Conservation (phyloP, 2,888 invertebrate genomes). For the Anarsia innoxiella region DNA sequence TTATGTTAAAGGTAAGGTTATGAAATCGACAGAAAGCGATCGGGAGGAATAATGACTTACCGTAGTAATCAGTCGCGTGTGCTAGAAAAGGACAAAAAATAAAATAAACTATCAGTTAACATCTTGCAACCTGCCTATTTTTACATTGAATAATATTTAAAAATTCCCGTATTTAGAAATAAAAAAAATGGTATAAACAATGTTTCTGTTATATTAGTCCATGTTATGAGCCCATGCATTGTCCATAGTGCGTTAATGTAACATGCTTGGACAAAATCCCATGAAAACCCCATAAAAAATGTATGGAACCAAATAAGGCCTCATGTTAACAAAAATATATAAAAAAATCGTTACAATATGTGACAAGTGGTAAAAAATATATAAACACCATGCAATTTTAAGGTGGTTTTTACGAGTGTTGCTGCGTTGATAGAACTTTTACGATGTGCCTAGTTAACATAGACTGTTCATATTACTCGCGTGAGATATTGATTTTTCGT, state of each 20-base stretch:
- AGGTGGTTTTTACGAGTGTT: too few species aligned
- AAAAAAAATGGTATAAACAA: conserved; percentile 38
- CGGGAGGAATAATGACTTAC: conserved; percentile 92
- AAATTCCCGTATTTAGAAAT: background rate
- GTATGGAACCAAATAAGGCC: too few species aligned
- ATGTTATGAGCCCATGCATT: conserved; percentile 44
- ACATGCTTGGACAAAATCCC: conserved; percentile 25
- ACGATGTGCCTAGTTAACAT: too few species aligned
- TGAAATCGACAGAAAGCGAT: conserved; percentile 45
- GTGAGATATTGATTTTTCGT: too few species aligned
- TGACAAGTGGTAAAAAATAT: too few species aligned
- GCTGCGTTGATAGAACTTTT: too few species aligned
- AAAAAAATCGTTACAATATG: too few species aligned
- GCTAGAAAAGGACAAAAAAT: conserved; percentile 79
- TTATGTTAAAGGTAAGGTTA: conserved; percentile 41
- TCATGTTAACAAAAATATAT: too few species aligned
- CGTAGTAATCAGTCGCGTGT: conserved; percentile 99
- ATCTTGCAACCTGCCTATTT: conserved; percentile 6
- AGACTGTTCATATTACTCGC: too few species aligned
- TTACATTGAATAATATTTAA: conserved; percentile 3
- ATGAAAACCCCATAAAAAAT: conserved; percentile 1
- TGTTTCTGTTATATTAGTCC: conserved; percentile 33
- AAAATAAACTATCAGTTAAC: conserved; percentile 54
- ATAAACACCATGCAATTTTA: too few species aligned
- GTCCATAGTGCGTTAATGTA: conserved; percentile 28